phyloP scores from a whole-genome alignment of 2,888 invertebrate species.

The Helicoverpa assulta region DNA sequence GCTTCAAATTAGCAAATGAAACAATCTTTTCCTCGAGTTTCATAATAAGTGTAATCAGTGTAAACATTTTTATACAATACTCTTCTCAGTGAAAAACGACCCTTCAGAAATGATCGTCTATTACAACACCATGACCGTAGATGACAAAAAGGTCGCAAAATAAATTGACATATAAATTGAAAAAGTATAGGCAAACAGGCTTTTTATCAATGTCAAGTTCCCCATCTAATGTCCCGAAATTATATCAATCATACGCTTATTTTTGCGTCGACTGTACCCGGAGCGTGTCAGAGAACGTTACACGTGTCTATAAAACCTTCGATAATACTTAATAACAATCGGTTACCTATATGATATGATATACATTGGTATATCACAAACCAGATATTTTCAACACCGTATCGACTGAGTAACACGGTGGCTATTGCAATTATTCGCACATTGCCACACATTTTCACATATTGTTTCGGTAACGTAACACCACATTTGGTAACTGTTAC shows the following conservation, averaged over 20 bases:
- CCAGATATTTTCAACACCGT: slow-evolving; percentile 34
- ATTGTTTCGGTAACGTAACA: slow-evolving; percentile 51
- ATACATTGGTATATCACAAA: slow-evolving; percentile 18
- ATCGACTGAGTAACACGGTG: slow-evolving; percentile 29
- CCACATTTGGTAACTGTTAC: slow-evolving; percentile 46
- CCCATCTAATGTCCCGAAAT: not conserved
- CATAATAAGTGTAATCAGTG: not conserved
- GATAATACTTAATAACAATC: slow-evolving; percentile 7
- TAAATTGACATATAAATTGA: not conserved
- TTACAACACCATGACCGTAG: too few species aligned
- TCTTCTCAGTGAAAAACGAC: too few species aligned
- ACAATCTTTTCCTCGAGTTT: not conserved
- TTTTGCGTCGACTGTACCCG: not conserved
- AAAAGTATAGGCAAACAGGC: not conserved
- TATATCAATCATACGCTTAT: not conserved
- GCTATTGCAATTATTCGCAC: slow-evolving; percentile 4
- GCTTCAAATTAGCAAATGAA: not conserved
- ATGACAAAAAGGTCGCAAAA: not conserved
- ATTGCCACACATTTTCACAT: slow-evolving; percentile 44
- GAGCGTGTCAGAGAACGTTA: not conserved
- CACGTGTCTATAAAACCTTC: not conserved
- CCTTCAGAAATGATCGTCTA: too few species aligned
- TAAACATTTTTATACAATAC: not conserved
- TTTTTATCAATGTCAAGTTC: not conserved
- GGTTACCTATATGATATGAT: not conserved